Conservation (phyloP, 2,797 vertebrate genomes). For the Hippopotamyrus pictus region DNA sequence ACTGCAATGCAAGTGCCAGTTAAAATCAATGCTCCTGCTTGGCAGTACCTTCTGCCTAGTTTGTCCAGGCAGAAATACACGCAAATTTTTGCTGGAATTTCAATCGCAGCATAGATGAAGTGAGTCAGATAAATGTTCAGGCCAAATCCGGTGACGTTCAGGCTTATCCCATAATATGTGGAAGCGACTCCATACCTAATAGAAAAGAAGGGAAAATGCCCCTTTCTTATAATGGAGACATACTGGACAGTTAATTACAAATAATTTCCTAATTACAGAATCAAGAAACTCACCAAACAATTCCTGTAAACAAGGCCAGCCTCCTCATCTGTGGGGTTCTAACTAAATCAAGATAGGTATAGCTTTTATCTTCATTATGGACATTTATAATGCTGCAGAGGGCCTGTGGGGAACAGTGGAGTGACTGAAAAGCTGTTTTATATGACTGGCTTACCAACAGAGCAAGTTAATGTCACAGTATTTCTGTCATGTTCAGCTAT, state of each 20-base stretch:
- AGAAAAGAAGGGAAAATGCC: neutral
- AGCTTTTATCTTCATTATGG: constrained; percentile 47
- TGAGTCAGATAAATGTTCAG: constrained; percentile 73
- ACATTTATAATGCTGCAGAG: constrained; percentile 44
- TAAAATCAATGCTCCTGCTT: constrained; percentile 55
- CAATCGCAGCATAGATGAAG: constrained; percentile 73
- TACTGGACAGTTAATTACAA: neutral
- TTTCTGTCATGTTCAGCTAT: neutral
- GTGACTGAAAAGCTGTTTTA: neutral
- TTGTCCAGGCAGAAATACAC: constrained; percentile 57
- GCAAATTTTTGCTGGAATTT: constrained; percentile 73
- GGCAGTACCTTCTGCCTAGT: constrained; percentile 62
- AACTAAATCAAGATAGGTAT: constrained; percentile 69
- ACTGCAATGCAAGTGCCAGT: constrained; percentile 58
- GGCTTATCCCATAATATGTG: constrained; percentile 78
- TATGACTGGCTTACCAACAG: neutral
- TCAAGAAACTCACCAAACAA: constrained; percentile 63
- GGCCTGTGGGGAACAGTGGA: constrained; percentile 44
- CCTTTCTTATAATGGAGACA: neutral
- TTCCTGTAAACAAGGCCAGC: constrained; percentile 61
- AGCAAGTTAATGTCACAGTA: neutral
- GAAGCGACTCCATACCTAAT: constrained; percentile 78
- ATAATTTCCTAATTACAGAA: neutral
- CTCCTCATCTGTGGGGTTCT: constrained; percentile 64
- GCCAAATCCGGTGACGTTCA: constrained; percentile 73